These are phyloP conservation scores for Mycteria americana DNA, from an alignment of 2,797 vertebrate species.

Conservation along the genomic window DNA sequence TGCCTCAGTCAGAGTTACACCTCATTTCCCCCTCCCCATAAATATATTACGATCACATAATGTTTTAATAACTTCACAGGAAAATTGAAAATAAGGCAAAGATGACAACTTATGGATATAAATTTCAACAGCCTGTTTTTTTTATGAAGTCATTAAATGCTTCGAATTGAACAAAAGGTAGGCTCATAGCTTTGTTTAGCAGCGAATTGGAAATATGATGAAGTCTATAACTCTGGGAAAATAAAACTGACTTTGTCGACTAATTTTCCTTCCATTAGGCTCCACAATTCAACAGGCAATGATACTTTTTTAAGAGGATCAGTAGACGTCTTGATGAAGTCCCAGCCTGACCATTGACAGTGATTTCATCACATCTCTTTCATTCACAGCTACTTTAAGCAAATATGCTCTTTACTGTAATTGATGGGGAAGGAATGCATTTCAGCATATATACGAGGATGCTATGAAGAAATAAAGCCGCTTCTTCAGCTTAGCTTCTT, in stretches of 20 bases:
- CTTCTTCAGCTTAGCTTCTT: conserved; percentile 3
- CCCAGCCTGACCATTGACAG: conserved; percentile 23
- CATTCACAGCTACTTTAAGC: conserved; percentile 34
- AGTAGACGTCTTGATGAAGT: conserved; percentile 42
- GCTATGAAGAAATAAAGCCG: conserved; percentile 1
- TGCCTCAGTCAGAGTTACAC: conserved; percentile 44
- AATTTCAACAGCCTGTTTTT: conserved; percentile 31
- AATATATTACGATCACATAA: conserved; percentile 57
- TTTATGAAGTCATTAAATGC: conserved; percentile 47
- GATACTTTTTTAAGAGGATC: conserved; percentile 36
- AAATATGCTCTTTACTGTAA: conserved; percentile 27
- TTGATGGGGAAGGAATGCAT: not conserved
- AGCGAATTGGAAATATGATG: not conserved
- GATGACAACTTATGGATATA: conserved; percentile 50
- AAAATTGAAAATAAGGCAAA: conserved; percentile 67
- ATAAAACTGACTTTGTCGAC: conserved; percentile 27
- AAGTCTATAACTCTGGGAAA: conserved; percentile 44
- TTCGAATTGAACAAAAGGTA: conserved; percentile 48
- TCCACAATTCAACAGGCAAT: conserved; percentile 37
- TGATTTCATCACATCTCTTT: conserved; percentile 41
- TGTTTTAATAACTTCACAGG: conserved; percentile 57
- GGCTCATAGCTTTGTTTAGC: conserved; percentile 26
- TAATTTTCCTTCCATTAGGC: conserved; percentile 49
- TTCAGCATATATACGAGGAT: not conserved
- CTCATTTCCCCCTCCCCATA: conserved; percentile 57